A percentile compares a stretch with the other conserved stretches of the same genome.
phyloP scores from a whole-genome alignment of 2,888 invertebrate species.

The Dendrolimus pini region DNA sequence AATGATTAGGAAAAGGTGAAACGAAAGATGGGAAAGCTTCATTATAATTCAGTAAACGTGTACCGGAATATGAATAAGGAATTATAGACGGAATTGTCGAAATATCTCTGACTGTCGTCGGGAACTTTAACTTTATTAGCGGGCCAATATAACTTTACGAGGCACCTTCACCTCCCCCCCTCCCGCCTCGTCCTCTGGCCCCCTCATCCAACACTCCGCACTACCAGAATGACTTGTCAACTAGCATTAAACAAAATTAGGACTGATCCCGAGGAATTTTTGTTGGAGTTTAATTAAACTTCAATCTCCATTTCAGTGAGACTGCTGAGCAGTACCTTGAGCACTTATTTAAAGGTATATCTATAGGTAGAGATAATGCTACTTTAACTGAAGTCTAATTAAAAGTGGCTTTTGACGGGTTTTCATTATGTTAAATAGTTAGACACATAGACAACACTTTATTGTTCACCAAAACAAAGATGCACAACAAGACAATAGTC shows the following conservation, averaged over 20 bases:
- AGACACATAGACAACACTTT: no score
- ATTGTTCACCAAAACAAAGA: no score
- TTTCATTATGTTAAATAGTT: no score
- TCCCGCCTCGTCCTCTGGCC: slow-evolving; percentile 9
- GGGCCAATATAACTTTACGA: slow-evolving; percentile 24
- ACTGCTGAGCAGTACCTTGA: no score
- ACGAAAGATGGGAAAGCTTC: slow-evolving; percentile 8
- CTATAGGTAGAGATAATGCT: no score
- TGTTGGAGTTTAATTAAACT: not conserved
- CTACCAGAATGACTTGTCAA: slow-evolving; percentile 20
- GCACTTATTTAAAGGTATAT: no score
- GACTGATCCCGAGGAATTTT: not conserved
- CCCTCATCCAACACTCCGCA: slow-evolving; percentile 4
- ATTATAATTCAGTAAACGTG: slow-evolving; percentile 37
- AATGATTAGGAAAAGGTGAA: no score
- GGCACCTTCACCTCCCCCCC: slow-evolving; percentile 2
- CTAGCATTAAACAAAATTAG: slow-evolving; percentile 7
- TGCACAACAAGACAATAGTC: no score
- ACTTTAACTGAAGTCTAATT: no score
- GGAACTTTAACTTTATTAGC: slow-evolving; percentile 29
- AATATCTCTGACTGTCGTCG: slow-evolving; percentile 15
- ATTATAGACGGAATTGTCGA: slow-evolving; percentile 24
- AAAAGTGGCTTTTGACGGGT: no score
- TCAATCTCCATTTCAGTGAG: not conserved
- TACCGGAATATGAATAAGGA: slow-evolving; percentile 41